Conservation (phyloP, 2,113 vertebrate species). For the Alethe castanea region DNA sequence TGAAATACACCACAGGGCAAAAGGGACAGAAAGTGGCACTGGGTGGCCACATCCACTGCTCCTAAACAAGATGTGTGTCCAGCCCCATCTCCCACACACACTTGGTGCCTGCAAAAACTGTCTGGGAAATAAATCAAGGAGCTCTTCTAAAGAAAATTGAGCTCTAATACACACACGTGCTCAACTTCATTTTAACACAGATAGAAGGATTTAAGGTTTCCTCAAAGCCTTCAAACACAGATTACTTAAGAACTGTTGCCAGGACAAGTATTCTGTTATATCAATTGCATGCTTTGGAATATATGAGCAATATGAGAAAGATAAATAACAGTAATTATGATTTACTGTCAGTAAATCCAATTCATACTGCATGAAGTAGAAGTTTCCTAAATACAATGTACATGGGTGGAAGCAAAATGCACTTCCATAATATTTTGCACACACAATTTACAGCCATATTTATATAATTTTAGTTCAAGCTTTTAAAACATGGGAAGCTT, state of each 20-base stretch:
- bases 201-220: background rate
- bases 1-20: background rate
- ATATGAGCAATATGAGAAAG: background rate
- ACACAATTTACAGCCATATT: background rate
- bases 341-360: background rate
- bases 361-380: background rate
- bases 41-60: background rate
- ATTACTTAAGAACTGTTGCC: background rate
- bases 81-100: background rate
- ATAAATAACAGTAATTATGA: background rate
- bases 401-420: background rate
- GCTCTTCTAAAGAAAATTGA: background rate
- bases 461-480: background rate
- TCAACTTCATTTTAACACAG: background rate
- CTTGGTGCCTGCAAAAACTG: background rate
- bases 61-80: background rate
- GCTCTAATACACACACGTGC: background rate
- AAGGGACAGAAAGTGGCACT: background rate
- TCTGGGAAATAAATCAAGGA: background rate
- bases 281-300: background rate
- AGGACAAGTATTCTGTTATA: background rate
- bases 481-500: background rate
- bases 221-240: background rate
- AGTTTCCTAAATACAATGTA: background rate
- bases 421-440: background rate